Base-by-base conservation (phyloP, 2,113 vertebrate genomes). In the Spea bombifrons region DNA sequence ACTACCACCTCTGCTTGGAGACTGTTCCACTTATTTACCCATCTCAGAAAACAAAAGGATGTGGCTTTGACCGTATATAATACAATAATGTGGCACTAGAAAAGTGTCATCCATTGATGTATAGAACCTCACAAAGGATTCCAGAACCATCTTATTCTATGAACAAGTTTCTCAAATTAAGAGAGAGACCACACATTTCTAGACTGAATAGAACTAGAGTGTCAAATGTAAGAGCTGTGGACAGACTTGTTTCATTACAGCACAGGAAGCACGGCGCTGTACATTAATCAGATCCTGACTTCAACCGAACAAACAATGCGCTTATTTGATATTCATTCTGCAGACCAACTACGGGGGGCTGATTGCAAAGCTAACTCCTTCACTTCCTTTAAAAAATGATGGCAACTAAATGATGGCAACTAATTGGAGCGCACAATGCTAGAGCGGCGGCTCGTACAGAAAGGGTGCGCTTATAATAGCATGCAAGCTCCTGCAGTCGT, bases 401-500 rank as follows among this genome's bases (percentile, higher is more conserved):
- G 45, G 30, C 76, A 1, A 2, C 47, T n/a, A n/a, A 50, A 12
- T n/a, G 7, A n/a, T 0, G n/a, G 46, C 30, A 15, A 46, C 43
- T 53, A 53, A 12, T 63, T 3, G n/a, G n/a, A 45, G 13, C 9
- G 4, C 4, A 47, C 5, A 3, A 16, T 17, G 10, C 13, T 0
- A 47, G 8, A 48, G 7, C 5, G 52, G 2, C 8, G 71, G 9
- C 6, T 55, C 49, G 63, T n/a, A 52, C 63, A 9, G 71, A 59
- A 68, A 80, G 63, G 63, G 78, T 65, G 84, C 83, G 83, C 87
- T 84, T 87, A 68, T 85, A 90, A 84, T 71, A 81, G 48, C 84
- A 80, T 82, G 75, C 71, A 90, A 90, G 90, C 86, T 83, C 86
- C 63, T 88, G 84, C 82, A 84, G 86, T 87, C 83, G 86, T 43